phyloP scores from a whole-genome alignment of 2,113 vertebrate genomes.

The Bothrops jararaca region DNA sequence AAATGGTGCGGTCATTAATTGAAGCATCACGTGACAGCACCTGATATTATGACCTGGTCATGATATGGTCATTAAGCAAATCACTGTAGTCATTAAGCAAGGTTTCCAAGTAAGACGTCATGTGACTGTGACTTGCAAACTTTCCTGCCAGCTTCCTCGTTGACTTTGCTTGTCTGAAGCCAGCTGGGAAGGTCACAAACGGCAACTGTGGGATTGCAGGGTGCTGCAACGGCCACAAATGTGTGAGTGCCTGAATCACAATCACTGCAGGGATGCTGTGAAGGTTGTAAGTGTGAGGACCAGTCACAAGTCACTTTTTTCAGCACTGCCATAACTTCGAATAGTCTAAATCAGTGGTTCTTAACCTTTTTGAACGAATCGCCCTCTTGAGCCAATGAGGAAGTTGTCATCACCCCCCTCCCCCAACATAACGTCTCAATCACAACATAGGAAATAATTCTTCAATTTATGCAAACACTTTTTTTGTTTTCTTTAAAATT shows the following conservation, averaged over 20 bases:
- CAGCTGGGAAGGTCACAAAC: not conserved
- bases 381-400: too few relatives aligned
- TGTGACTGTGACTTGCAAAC: not conserved
- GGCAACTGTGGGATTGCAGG: not conserved
- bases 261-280: not conserved
- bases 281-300: not conserved
- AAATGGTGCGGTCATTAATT: not conserved
- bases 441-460: too few relatives aligned
- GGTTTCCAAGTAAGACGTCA: not conserved
- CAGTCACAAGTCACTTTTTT: not conserved
- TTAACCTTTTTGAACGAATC: too few relatives aligned
- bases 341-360: too few relatives aligned
- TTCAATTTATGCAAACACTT: too few relatives aligned
- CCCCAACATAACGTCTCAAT: too few relatives aligned
- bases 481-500: too few relatives aligned
- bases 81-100: not conserved
- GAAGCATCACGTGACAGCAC: not conserved
- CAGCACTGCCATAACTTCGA: not conserved
- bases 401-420: too few relatives aligned
- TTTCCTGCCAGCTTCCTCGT: not conserved
- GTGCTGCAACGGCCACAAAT: not conserved
- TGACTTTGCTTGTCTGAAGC: not conserved
- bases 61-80: not conserved
- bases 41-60: not conserved
- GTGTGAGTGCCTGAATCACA: not conserved